phyloP scores from a whole-genome alignment of 2,888 invertebrate species.

The Idaea biselata region DNA sequence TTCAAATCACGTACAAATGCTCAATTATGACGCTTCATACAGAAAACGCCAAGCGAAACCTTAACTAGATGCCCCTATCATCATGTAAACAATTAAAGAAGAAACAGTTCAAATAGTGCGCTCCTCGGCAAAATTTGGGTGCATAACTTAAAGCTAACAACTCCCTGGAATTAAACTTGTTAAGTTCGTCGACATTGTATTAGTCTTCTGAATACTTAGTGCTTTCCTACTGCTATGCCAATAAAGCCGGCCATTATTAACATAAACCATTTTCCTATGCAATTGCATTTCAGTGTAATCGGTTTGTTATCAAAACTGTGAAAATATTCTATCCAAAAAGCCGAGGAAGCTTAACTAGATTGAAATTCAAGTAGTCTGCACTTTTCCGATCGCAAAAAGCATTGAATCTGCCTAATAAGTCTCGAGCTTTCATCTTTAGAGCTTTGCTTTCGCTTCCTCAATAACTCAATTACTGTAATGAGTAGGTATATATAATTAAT shows the following conservation, averaged over 20 bases:
- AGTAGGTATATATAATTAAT: no score
- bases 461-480: constrained; percentile 30
- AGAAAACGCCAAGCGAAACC: background rate
- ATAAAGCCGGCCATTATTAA: background rate
- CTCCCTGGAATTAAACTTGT: background rate
- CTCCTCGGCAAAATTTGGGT: background rate
- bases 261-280: background rate
- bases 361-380: constrained; percentile 45
- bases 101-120: background rate
- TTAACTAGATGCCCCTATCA: background rate
- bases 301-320: background rate
- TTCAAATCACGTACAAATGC: no score
- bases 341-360: constrained; percentile 31
- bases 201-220: background rate
- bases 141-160: background rate
- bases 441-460: constrained; percentile 21
- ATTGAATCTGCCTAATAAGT: constrained; percentile 31
- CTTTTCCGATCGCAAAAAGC: constrained; percentile 38
- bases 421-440: constrained; percentile 27
- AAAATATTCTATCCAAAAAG: background rate
- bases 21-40: no score
- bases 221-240: background rate
- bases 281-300: background rate
- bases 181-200: background rate
- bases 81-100: background rate